Conservation (phyloP, 2,888 invertebrate genomes). For the Rutpela maculata region DNA sequence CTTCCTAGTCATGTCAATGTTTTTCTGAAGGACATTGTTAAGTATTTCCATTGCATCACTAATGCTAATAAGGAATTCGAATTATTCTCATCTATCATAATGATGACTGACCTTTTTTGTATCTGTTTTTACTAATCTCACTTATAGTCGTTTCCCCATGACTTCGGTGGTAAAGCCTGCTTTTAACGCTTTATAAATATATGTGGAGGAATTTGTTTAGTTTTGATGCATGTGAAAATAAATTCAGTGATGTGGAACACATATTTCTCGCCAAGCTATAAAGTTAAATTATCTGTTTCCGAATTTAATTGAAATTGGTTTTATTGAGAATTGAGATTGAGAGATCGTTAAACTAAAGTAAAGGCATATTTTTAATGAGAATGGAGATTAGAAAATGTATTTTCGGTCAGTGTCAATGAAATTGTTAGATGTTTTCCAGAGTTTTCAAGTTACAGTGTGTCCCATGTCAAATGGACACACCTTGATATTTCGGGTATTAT, state of each 20-base stretch:
- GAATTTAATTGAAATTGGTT: not conserved
- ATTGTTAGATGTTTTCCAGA: too few relatives aligned
- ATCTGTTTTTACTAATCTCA: not conserved
- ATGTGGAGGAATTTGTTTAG: not conserved
- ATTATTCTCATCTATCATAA: not conserved
- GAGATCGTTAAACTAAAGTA: too few relatives aligned
- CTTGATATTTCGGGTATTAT: too few relatives aligned
- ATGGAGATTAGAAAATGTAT: too few relatives aligned
- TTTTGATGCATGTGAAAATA: not conserved
- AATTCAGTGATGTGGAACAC: not conserved
- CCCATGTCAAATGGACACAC: too few relatives aligned
- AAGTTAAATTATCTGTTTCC: not conserved
- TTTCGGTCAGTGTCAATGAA: too few relatives aligned
- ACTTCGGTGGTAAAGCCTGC: not conserved
- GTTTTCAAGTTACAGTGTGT: too few relatives aligned
- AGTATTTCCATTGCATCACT: not conserved
- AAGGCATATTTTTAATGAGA: too few relatives aligned
- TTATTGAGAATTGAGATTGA: too few relatives aligned
- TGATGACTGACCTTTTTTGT: not conserved
- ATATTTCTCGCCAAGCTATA: not conserved
- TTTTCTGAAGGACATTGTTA: not conserved
- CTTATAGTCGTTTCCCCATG: not conserved
- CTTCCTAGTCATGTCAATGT: not conserved
- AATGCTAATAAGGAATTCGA: not conserved
- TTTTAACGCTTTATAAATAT: not conserved